Conservation (phyloP, 2,113 vertebrate genomes). For the Sardina pilchardus region DNA sequence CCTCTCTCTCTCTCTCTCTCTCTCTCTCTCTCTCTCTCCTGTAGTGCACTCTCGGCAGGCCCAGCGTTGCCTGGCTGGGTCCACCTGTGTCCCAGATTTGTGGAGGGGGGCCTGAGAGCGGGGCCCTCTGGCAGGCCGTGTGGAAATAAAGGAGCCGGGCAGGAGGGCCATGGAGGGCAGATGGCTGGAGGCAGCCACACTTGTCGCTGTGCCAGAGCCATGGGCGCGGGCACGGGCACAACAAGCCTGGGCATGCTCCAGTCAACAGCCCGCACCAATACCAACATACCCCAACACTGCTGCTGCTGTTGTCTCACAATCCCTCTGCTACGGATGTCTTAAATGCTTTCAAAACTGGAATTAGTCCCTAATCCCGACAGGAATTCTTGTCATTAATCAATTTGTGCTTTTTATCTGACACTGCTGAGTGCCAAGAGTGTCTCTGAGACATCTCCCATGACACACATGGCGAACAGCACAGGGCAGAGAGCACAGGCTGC, state of each 20-base stretch:
- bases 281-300: slow-evolving; percentile 19
- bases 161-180: slow-evolving; percentile 47
- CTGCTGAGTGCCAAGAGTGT: not conserved
- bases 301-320: slow-evolving; percentile 46
- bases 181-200: slow-evolving; percentile 47
- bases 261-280: not conserved
- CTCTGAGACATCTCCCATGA: not conserved
- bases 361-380: not conserved
- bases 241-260: not conserved
- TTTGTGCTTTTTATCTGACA: not conserved
- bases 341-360: not conserved
- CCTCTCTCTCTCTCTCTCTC: not conserved
- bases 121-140: slow-evolving; percentile 43
- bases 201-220: slow-evolving; percentile 46
- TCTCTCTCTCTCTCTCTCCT: not conserved
- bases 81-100: slow-evolving; percentile 41
- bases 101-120: slow-evolving; percentile 33
- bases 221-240: slow-evolving; percentile 35
- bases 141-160: slow-evolving; percentile 42
- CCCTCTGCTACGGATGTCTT: not conserved
- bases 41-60: slow-evolving; percentile 32
- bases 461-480: not conserved
- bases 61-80: not conserved
- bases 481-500: not conserved
- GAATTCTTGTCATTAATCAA: not conserved